phyloP scores from a whole-genome alignment of 2,888 invertebrate species.

The Andrena minutula region DNA sequence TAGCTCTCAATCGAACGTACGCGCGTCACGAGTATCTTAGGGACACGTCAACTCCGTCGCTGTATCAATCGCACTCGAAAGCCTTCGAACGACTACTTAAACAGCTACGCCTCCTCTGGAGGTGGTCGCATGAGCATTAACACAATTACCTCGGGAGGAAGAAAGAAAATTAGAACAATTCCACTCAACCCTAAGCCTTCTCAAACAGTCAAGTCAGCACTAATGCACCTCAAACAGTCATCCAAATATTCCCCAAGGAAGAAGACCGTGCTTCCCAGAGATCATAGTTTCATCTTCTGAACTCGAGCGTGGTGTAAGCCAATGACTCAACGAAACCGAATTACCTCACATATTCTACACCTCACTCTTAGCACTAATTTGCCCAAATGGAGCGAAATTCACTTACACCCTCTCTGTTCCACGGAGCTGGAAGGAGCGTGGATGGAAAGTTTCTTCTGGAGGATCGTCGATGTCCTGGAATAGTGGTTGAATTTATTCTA shows the following conservation, averaged over 20 bases:
- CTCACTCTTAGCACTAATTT: not conserved
- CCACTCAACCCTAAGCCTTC: not conserved
- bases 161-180: not conserved
- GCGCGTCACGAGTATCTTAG: constrained; percentile 6
- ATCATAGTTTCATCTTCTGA: no score
- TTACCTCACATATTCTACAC: no score
- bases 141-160: not conserved
- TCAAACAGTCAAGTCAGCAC: not conserved
- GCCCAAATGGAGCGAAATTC: not conserved
- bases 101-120: not conserved
- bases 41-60: not conserved
- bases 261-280: no score
- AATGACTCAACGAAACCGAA: no score
- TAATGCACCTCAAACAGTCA: no score
- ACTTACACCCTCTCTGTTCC: not conserved
- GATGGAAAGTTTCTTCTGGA: not conserved
- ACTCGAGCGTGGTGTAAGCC: no score
- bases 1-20: not conserved
- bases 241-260: no score
- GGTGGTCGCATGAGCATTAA: constrained; percentile 24
- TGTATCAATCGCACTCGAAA: constrained; percentile 4
- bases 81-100: not conserved
- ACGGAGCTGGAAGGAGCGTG: not conserved
- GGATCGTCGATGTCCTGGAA: not conserved
- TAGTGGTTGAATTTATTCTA: constrained; percentile 20